Percentiles rank a stretch among this genome's conserved stretches.
These are phyloP conservation scores for Plemyria rubiginata DNA, from an alignment of 2,888 invertebrate species.

Conservation along the genomic window DNA sequence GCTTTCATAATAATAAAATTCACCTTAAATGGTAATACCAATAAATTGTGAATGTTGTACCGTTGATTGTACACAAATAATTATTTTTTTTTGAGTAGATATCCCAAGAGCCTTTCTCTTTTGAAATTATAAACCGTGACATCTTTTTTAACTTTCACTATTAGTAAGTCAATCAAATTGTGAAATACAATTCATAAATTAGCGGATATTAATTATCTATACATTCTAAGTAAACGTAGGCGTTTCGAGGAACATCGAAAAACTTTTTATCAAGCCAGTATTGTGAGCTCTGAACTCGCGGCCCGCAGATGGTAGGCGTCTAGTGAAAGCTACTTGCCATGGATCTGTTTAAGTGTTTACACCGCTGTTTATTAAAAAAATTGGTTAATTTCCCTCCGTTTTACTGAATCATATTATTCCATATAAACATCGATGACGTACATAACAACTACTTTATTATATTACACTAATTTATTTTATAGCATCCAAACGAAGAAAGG, in stretches of 20 bases:
- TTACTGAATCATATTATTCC: conserved; percentile 48
- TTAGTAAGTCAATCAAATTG: conserved; percentile 75
- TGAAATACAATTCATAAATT: conserved; percentile 66
- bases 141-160: conserved; percentile 76
- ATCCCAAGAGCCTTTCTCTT: conserved; percentile 72
- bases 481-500: conserved; percentile 11
- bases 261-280: conserved; percentile 52
- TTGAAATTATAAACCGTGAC: conserved; percentile 76
- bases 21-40: conserved; percentile 20
- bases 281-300: conserved; percentile 46
- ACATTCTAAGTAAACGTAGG: conserved; percentile 53
- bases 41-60: conserved; percentile 45
- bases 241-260: conserved; percentile 46
- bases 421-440: conserved; percentile 29
- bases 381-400: conserved; percentile 63
- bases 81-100: conserved; percentile 45
- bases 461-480: conserved; percentile 20
- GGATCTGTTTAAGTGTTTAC: conserved; percentile 56
- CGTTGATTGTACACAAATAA: conserved; percentile 48
- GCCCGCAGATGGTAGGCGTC: conserved; percentile 59
- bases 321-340: conserved; percentile 69
- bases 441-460: too few species aligned
- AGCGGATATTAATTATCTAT: conserved; percentile 69
- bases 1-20: conserved; percentile 39
- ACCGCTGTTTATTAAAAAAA: conserved; percentile 57